Base-by-base conservation (phyloP, 1,140 invertebrate species). In the Meloidogyne floridensis region DNA sequence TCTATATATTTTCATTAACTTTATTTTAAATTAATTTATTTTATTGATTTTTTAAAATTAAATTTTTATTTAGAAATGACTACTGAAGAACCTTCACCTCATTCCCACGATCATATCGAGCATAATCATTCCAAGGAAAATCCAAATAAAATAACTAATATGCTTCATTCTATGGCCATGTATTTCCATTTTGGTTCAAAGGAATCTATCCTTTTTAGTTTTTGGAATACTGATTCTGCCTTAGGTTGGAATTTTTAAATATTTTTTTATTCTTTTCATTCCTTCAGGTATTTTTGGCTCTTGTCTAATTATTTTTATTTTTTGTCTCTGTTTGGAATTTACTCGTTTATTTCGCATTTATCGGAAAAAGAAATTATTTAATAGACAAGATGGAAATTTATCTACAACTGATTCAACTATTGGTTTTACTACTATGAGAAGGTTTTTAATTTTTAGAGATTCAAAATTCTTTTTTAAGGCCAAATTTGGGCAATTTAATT, bases 401-500 rank as follows among this genome's bases (percentile, higher is more conserved):
- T 47, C 82, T 1, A 72, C 53, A 43, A 32, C 11, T 65, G 71
- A 80, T 8, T 59, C 43, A 47, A 70, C 3, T 43, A 42, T 54
- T 43, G 74, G 47, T 20, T 84, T 42, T 15, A 32, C 51, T 76
- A n/a, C 32, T n/a, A 47, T 53, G 59, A 32, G 42, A 3, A n/a
- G 70, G 32, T 13, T 18, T 75, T 42, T 32, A 69, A 11, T 18
- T 69, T 20, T 69, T 53, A 6, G 18, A 18, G 5, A 72, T 15
- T 76, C 15, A 51, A 59, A 4, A 5, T 13, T 20, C 80, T 51
- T 20, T 81, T 82, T 83, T 20, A 18, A 88, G 77, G 73, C 18
- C 74, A n/a, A 71, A 85, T 75, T 5, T 80, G 3, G 76, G 84
- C 83, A 95, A 97, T 90, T 90, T 93, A n/a, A 91, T 94, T 54